Percentiles rank a stretch among this genome's conserved stretches.
Evolutionary conservation across 2,113 vertebrate genomes (phyloP).

Genomic region (Cheirogaleus medius): DNA sequence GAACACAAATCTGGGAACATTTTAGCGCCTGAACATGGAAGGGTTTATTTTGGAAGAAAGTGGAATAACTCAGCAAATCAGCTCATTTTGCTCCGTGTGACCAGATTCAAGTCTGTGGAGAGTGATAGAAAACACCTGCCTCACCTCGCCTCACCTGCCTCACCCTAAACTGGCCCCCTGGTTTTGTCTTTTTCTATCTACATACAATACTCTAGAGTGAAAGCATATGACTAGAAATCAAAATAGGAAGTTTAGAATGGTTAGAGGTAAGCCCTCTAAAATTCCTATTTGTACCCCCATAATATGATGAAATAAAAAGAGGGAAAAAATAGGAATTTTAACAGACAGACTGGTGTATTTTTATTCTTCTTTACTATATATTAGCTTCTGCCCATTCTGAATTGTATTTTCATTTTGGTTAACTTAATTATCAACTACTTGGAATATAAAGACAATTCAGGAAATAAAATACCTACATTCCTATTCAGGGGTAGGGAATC

Average conservation of each 20-base stretch:
- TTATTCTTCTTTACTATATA: neutral
- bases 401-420: neutral
- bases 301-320: no score
- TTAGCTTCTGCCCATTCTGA: neutral
- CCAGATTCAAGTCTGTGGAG: neutral
- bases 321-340: neutral
- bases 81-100: neutral
- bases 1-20: neutral
- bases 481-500: no score
- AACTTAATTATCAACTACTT: slow-evolving; percentile 1
- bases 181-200: neutral
- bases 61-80: neutral
- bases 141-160: neutral
- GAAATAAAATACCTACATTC: neutral
- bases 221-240: neutral
- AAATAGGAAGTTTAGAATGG: neutral
- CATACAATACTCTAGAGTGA: neutral
- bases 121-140: neutral
- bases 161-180: neutral
- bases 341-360: neutral
- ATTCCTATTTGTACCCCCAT: no score
- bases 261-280: no score
- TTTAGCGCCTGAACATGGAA: neutral
- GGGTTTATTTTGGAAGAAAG: neutral
- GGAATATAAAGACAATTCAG: neutral